A percentile compares a stretch with the other conserved stretches of the same genome.
phyloP scores from a whole-genome alignment of 2,797 vertebrate genomes.

The Ctenochaetus hawaiiensis region DNA sequence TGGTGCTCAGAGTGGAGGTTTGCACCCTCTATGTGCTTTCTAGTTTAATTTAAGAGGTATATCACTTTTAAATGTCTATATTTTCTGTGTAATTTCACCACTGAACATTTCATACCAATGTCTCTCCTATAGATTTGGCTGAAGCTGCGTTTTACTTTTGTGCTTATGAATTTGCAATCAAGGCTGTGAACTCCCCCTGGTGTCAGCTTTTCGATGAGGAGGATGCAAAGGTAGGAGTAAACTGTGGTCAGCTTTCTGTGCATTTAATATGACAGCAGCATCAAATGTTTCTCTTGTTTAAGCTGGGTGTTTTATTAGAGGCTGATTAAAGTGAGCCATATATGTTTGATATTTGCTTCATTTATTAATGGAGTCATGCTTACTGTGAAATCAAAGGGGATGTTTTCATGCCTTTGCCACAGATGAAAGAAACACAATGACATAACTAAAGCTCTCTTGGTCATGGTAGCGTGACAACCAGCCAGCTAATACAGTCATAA shows the following conservation, averaged over 20 bases:
- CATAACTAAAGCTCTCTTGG: too few relatives aligned
- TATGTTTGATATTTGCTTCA: too few relatives aligned
- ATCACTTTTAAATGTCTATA: not conserved
- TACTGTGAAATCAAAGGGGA: too few relatives aligned
- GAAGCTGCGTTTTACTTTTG: slow-evolving; percentile 95
- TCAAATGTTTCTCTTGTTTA: too few relatives aligned
- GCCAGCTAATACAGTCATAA: not conserved
- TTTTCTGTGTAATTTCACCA: not conserved
- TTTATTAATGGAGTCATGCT: too few relatives aligned
- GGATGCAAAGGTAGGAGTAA: slow-evolving; percentile 88
- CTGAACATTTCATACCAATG: slow-evolving; percentile 2
- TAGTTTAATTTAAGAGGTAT: not conserved
- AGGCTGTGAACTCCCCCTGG: slow-evolving; percentile 91
- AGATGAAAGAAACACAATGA: too few relatives aligned
- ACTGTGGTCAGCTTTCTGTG: not conserved
- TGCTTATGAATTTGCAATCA: slow-evolving; percentile 94
- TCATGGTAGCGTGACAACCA: too few relatives aligned
- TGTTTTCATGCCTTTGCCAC: too few relatives aligned
- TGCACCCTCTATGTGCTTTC: not conserved
- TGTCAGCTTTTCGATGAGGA: slow-evolving; percentile 91
- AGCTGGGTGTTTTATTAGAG: too few relatives aligned
- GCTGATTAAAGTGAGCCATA: too few relatives aligned
- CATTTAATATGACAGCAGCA: not conserved
- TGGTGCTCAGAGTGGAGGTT: not conserved
- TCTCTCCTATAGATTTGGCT: slow-evolving; percentile 87